phyloP scores from a whole-genome alignment of 2,797 vertebrate genomes.

The Acipenser ruthenus region DNA sequence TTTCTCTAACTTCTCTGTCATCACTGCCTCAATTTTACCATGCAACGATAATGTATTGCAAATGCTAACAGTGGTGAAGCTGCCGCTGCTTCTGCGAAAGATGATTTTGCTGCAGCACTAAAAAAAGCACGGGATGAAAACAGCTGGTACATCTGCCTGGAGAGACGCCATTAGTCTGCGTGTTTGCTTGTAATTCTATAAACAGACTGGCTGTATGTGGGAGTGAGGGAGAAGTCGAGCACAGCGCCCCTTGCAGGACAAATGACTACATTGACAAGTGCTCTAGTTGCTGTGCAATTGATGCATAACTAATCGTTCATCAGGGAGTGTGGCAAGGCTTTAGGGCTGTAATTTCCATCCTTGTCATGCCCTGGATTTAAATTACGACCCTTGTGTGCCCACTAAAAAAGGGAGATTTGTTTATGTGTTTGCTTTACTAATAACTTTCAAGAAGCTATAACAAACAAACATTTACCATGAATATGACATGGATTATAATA shows the following conservation, averaged over 20 bases:
- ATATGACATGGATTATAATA: too few species aligned
- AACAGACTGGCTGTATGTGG: slow-evolving; percentile 9
- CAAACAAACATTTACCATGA: too few species aligned
- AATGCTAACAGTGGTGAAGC: slow-evolving; percentile 22
- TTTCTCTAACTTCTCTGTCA: background rate
- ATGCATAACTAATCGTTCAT: too few species aligned
- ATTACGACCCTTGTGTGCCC: too few species aligned
- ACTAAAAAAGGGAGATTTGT: too few species aligned
- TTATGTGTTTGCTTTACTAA: too few species aligned
- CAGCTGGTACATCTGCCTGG: slow-evolving; percentile 45
- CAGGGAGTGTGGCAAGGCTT: too few species aligned
- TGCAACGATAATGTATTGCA: background rate
- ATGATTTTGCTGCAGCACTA: slow-evolving; percentile 27
- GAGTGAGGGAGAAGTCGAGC: background rate
- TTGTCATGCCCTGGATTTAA: too few species aligned
- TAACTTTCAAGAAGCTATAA: too few species aligned
- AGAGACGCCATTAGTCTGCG: slow-evolving; percentile 59
- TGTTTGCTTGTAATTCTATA: background rate
- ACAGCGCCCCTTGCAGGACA: slow-evolving; percentile 27
- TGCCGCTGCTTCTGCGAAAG: slow-evolving; percentile 40
- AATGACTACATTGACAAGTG: background rate
- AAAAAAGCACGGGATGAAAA: slow-evolving; percentile 37
- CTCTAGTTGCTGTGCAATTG: too few species aligned
- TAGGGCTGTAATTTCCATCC: too few species aligned
- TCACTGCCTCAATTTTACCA: background rate